Evolutionary conservation across 2,888 invertebrate species (phyloP).

Genomic region (Drosophila emarginata): DNA sequence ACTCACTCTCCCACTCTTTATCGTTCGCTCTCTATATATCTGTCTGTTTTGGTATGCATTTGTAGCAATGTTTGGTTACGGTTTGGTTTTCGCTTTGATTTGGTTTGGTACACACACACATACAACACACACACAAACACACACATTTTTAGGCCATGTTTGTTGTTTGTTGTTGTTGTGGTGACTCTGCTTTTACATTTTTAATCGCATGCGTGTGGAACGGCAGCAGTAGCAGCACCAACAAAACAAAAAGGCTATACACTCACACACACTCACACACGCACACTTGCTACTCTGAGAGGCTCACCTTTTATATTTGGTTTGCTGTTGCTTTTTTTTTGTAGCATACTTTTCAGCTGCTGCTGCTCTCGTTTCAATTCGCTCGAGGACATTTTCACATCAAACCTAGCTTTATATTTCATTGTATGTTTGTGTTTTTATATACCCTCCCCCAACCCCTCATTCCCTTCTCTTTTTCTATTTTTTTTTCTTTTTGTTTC

Average conservation of each 20-base stretch:
- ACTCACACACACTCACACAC: slow-evolving; percentile 10
- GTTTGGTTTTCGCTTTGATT: slow-evolving; percentile 44
- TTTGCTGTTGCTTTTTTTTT: slow-evolving; percentile 50
- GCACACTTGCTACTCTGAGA: slow-evolving; percentile 7
- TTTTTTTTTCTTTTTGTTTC: slow-evolving; percentile 37
- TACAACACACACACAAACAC: slow-evolving; percentile 9
- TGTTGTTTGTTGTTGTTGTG: slow-evolving; percentile 34
- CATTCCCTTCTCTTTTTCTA: slow-evolving; percentile 13
- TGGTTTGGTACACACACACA: slow-evolving; percentile 38
- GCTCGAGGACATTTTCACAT: slow-evolving; percentile 28
- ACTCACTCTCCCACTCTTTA: neutral
- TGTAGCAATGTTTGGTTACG: slow-evolving; percentile 62
- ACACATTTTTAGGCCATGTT: slow-evolving; percentile 24
- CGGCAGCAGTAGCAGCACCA: slow-evolving; percentile 24
- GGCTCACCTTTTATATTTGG: slow-evolving; percentile 11
- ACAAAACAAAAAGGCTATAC: slow-evolving; percentile 19
- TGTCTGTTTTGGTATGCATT: slow-evolving; percentile 52
- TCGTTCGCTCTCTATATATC: slow-evolving; percentile 25
- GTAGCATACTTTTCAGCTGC: slow-evolving; percentile 65
- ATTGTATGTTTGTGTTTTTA: slow-evolving; percentile 38
- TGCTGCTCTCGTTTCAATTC: slow-evolving; percentile 43
- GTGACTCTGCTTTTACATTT: slow-evolving; percentile 55
- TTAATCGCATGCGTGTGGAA: slow-evolving; percentile 49
- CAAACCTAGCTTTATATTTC: slow-evolving; percentile 18
- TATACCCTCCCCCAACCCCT: slow-evolving; percentile 20